Evolutionary conservation across 2,888 invertebrate genomes (phyloP), one percentile per base, ranked within the genome.

Genomic region (Hoplodrina blanda): DNA sequence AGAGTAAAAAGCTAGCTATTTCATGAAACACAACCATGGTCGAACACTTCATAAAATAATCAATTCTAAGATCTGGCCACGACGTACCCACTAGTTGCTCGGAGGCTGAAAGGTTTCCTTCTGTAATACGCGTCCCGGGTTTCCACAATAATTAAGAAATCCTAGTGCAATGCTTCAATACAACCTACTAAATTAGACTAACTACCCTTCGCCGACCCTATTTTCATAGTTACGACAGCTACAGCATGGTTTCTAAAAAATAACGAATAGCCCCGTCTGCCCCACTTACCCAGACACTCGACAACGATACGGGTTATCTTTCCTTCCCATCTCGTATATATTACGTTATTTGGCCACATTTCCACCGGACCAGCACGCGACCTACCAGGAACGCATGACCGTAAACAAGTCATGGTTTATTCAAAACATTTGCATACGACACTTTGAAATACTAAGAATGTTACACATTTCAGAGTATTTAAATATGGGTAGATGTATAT

Each of bases 381-480:
- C 6, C 15, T 64, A 64, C 69, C 46, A 75, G 46, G 70, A 19
- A 19, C 55, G 13, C 70, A 62, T 65, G 30, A 20, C 41, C 54
- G 49, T 65, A 80, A 69, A 80, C 56, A 77, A 53, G 50, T 57
- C 76, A 64, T 80, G 76, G 67, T 79, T 75, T 80, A 80, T 75
- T 75, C 76, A 30, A 15, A 68, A 62, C 50, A 69, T 75, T 80
- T 75, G 50, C 80, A 77, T 64, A 61, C 53, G n/a, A 59, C 80
- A 61, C 69, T 69, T 54, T 54, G 37, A 63, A 54, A n/a, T 55
- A 41, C 37, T 56, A 17, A 17, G 50, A 61, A 65, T 53, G 55
- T 69, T 70, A 33, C 46, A 63, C 55, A 53, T 57, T 37, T 55
- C 5, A 50, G 37, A 55, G 5, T 64, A 46, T 56, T 46, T 46